A percentile compares a stretch with the other conserved stretches of the same genome.
Conservation (phyloP, 2,113 vertebrate genomes). For the Hydropotes inermis region DNA sequence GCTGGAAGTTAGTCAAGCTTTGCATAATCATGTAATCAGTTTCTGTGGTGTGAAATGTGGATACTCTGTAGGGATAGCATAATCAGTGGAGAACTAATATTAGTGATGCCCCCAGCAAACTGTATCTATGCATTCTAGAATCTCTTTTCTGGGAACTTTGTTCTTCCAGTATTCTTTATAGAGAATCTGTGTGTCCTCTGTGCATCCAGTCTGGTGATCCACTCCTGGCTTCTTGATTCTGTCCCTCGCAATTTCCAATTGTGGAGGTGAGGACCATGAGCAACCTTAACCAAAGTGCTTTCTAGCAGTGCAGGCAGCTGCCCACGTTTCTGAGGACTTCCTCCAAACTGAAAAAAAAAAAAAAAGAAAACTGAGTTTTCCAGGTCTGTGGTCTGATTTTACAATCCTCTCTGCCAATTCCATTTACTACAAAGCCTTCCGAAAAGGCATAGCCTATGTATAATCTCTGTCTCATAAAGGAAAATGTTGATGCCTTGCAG, state of each 20-base stretch:
- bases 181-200: neutral
- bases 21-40: neutral
- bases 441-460: neutral
- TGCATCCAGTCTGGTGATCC: neutral
- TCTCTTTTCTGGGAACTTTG: neutral
- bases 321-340: neutral
- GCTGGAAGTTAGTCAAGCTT: neutral
- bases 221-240: neutral
- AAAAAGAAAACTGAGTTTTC: neutral
- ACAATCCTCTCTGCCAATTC: neutral
- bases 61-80: too few species aligned
- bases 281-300: neutral
- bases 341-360: neutral
- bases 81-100: neutral
- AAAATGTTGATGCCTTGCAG: neutral
- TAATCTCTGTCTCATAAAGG: neutral
- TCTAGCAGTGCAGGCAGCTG: neutral
- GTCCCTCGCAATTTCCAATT: neutral
- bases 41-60: neutral
- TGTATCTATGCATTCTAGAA: neutral
- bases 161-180: neutral
- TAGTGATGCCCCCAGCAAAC: neutral
- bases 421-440: neutral
- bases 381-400: neutral
- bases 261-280: neutral